Evolutionary conservation across 2,113 vertebrate species (phyloP), one percentile per base, ranked within the genome.

Genomic region (Varanus salvator): DNA sequence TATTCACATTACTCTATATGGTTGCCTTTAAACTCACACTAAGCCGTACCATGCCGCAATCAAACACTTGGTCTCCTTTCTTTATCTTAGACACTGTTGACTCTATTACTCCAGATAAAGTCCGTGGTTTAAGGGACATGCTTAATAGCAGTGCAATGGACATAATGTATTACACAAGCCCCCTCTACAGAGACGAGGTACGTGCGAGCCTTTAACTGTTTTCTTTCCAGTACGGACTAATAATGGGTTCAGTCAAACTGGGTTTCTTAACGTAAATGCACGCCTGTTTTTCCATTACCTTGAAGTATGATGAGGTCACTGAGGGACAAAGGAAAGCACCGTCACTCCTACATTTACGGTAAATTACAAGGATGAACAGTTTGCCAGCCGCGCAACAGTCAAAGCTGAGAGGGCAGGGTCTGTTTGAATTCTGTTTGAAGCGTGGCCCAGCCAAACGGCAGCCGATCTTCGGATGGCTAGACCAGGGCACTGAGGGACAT

Each of bases 71-170:
- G 0, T 69, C 11, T 78, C 11, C 21, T 15, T 6, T 50, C 14
- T 75, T 80, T 8, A 8, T 0, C 92, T 50, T 91, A 99, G 99
- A 99, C 94, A 99, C 98, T 0, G 99, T 99, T 69, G 99, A 99
- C 95, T 99, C 98, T 69, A 99, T 99, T 93, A 99, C 99, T 15
- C 99, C 98, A 23, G 99, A 99, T 93, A 99, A 99, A 95, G 98
- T 99, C n/a, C 97, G 99, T 90, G 98, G 99, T 25, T 96, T 99
- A 57, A 96, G 99, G 95, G 99, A 99, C 71, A 98, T 99, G 94
- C 97, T 99, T 83, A 99, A 99, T 98, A 99, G 99, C 97, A 99
- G 99, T 9, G 99, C 99, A 3, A 99, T 99, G 99, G 99, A 99
- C 95, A 99, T 99, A 96, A 99, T 99, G 99, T 99, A 99, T 95